Evolutionary conservation across 2,888 invertebrate species (phyloP).

Genomic region (Tricholauxania praeusta): DNA sequence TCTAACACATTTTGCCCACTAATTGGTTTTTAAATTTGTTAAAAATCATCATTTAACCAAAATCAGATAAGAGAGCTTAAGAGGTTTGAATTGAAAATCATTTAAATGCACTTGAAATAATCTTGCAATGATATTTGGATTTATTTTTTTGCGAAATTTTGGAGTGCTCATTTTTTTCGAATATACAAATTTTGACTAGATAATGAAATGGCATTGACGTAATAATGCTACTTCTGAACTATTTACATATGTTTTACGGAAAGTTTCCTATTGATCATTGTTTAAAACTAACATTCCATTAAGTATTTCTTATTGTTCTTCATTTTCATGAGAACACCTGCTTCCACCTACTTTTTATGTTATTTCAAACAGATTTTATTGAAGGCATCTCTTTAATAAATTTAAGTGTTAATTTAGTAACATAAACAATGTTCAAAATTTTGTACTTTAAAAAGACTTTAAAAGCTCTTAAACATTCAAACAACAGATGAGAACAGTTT

Average conservation of each 20-base stretch:
- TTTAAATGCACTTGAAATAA: constrained; percentile 7
- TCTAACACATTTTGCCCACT: constrained; percentile 13
- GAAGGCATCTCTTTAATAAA: constrained; percentile 12
- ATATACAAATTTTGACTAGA: not conserved
- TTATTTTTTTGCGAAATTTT: not conserved
- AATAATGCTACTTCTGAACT: not conserved
- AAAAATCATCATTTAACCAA: not conserved
- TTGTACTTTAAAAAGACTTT: no score
- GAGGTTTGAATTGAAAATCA: no score
- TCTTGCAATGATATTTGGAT: not conserved
- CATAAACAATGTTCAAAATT: constrained; percentile 19
- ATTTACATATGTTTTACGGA: not conserved
- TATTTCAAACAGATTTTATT: constrained; percentile 9
- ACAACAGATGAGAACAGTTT: constrained; percentile 7
- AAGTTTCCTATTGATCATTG: not conserved
- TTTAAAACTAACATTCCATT: not conserved
- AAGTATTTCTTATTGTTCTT: not conserved
- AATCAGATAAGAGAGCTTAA: not conserved
- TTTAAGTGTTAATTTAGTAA: constrained; percentile 29
- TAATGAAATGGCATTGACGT: not conserved
- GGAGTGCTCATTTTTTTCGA: not conserved
- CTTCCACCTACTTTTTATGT: constrained; percentile 1
- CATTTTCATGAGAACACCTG: constrained; percentile 7
- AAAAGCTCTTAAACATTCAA: no score
- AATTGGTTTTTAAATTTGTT: constrained; percentile 19